A percentile compares a stretch with the other conserved stretches of the same genome.
phyloP scores from a whole-genome alignment of 1,140 invertebrate species.

The Drosophila sechellia region DNA sequence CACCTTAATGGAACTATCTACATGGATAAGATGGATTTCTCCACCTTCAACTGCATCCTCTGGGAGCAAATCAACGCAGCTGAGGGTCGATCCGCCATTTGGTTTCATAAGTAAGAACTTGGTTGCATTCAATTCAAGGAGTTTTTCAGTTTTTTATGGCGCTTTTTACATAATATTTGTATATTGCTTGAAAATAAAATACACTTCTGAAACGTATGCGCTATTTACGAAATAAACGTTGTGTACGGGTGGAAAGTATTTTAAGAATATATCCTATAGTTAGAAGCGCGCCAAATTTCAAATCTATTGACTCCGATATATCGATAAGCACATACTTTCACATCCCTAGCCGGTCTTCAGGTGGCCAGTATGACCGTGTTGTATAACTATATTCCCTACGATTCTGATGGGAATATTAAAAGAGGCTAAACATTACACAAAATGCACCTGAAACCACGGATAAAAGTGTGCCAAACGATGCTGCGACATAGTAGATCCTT shows the following conservation, averaged over 20 bases:
- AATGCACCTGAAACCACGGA: constrained; percentile 39
- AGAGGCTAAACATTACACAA: neutral
- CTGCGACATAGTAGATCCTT: constrained; percentile 10
- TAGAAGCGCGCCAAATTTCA: constrained; percentile 1
- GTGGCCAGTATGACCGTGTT: constrained; percentile 3
- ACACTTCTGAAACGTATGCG: no score
- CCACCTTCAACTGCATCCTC: constrained; percentile 59
- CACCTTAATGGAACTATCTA: constrained; percentile 90
- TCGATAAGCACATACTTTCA: neutral
- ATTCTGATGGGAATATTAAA: no score
- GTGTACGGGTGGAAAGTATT: no score
- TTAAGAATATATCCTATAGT: no score
- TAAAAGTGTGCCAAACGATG: constrained; percentile 20
- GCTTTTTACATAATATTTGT: neutral
- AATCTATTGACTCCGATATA: constrained; percentile 6
- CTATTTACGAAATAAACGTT: no score
- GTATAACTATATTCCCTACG: no score
- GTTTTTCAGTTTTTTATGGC: neutral
- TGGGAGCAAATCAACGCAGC: constrained; percentile 58
- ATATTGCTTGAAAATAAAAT: no score
- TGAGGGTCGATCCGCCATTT: constrained; percentile 52
- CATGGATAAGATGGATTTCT: constrained; percentile 89
- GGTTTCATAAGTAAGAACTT: constrained; percentile 51
- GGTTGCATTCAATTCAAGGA: neutral
- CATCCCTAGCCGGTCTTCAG: constrained; percentile 19